phyloP scores from a whole-genome alignment of 2,113 vertebrate species.

The Oryzias curvinotus region DNA sequence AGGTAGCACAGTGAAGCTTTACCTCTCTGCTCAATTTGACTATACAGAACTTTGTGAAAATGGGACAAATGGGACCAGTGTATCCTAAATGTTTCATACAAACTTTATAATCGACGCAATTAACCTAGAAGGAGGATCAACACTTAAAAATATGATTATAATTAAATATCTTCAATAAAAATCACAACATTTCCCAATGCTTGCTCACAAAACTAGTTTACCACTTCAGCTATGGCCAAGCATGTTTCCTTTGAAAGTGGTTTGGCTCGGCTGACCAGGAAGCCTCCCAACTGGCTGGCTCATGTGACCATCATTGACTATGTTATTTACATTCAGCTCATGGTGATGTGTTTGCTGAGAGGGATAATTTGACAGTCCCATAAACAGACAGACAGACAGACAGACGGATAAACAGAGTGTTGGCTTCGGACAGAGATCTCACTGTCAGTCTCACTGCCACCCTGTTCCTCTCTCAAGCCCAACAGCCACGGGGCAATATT shows the following conservation, averaged over 20 bases:
- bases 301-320: slow-evolving; percentile 64
- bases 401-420: slow-evolving; percentile 79
- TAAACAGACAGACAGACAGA: slow-evolving; percentile 85
- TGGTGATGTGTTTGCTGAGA: slow-evolving; percentile 79
- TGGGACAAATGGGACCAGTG: not conserved
- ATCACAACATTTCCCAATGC: slow-evolving; percentile 16
- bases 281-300: slow-evolving; percentile 43
- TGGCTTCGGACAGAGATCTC: slow-evolving; percentile 79
- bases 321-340: slow-evolving; percentile 76
- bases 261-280: slow-evolving; percentile 55
- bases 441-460: slow-evolving; percentile 81
- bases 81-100: not conserved
- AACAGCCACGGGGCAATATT: slow-evolving; percentile 82
- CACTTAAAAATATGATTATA: slow-evolving; percentile 7
- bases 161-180: slow-evolving; percentile 8
- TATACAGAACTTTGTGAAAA: no score
- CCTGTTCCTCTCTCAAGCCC: slow-evolving; percentile 76
- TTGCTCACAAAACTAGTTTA: slow-evolving; percentile 21
- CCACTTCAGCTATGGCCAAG: slow-evolving; percentile 32
- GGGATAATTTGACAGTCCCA: slow-evolving; percentile 85
- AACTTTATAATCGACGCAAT: not conserved
- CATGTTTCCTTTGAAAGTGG: slow-evolving; percentile 45
- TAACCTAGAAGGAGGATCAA: not conserved
- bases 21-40: no score
- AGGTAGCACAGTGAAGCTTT: no score